Conservation (phyloP, 1,140 invertebrate genomes). For the Spodoptera frugiperda region DNA sequence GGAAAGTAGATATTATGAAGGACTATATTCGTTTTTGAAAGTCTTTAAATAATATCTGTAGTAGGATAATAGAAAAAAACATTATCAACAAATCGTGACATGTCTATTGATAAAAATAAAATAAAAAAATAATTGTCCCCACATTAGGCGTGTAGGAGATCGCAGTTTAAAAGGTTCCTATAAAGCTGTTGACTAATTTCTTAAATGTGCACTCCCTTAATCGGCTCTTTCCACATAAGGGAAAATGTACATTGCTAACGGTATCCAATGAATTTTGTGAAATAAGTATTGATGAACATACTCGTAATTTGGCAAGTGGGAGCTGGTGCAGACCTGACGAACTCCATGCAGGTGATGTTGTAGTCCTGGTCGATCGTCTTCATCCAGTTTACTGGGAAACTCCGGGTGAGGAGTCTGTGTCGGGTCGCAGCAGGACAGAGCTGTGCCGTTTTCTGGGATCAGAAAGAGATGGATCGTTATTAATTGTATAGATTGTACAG, state of each 20-base stretch:
- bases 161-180: no score
- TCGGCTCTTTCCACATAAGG: no score
- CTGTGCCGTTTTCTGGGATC: constrained; percentile 86
- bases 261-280: no score
- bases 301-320: constrained; percentile 94
- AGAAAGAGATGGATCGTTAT: no score
- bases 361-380: constrained; percentile 89
- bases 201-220: no score
- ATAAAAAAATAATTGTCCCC: no score
- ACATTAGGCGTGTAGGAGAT: background rate
- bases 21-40: background rate
- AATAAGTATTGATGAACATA: no score
- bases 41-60: background rate
- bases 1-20: constrained; percentile 53
- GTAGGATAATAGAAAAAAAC: no score
- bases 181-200: background rate
- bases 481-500: no score
- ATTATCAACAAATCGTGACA: no score
- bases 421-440: constrained; percentile 89
- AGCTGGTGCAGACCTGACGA: constrained; percentile 93
- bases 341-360: constrained; percentile 92
- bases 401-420: constrained; percentile 88
- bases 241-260: no score
- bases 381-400: constrained; percentile 90
- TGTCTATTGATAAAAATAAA: no score